Percentiles rank a stretch among this genome's conserved stretches.
These are phyloP conservation scores for Dunckerocampus dactyliophorus DNA, from an alignment of 2,113 vertebrate species.

Conservation along the genomic window DNA sequence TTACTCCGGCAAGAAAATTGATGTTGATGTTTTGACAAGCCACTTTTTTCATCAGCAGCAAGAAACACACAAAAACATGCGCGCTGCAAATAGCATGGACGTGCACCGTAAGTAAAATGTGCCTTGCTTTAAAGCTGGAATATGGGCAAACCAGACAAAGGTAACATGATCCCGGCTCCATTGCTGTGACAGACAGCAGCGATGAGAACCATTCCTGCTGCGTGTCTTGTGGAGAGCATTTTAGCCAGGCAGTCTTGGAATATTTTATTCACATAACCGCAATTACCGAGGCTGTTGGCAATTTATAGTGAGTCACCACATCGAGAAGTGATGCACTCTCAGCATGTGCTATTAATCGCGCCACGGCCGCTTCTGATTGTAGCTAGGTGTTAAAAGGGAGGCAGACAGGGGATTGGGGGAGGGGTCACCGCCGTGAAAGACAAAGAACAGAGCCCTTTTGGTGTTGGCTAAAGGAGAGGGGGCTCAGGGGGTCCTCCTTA, in stretches of 20 bases:
- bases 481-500: constrained; percentile 32
- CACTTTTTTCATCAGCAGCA: constrained; percentile 23
- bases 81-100: constrained; percentile 3
- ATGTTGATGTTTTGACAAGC: constrained; percentile 44
- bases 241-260: not conserved
- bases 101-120: constrained; percentile 30
- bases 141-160: constrained; percentile 66
- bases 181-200: constrained; percentile 54
- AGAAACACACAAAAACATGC: not conserved
- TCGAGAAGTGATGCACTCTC: constrained; percentile 37
- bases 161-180: constrained; percentile 69
- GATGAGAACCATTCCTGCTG: constrained; percentile 45
- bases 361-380: constrained; percentile 28
- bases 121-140: constrained; percentile 12
- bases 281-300: constrained; percentile 13
- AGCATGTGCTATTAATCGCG: constrained; percentile 43
- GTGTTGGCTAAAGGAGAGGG: constrained; percentile 11
- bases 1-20: not conserved
- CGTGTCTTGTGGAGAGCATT: constrained; percentile 20
- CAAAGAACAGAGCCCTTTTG: constrained; percentile 70
- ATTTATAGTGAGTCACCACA: constrained; percentile 33
- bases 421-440: constrained; percentile 66
- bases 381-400: constrained; percentile 67
- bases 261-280: not conserved
- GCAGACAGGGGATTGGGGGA: constrained; percentile 63